These are phyloP conservation scores for Antitype chi DNA, from an alignment of 2,888 invertebrate species.

Conservation along the genomic window DNA sequence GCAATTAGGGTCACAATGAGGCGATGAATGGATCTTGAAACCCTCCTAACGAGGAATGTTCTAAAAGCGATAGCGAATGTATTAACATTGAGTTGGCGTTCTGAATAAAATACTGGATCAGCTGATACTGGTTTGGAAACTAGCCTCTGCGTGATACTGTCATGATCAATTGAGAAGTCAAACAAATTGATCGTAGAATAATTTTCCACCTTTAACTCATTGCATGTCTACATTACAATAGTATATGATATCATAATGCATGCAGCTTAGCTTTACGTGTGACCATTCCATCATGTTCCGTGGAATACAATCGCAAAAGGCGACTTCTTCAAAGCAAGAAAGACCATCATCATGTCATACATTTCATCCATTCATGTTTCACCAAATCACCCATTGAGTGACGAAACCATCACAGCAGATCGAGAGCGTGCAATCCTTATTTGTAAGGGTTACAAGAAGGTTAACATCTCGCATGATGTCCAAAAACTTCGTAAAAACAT, in stretches of 20 bases:
- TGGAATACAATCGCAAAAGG: conserved; percentile 8
- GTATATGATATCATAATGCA: conserved; percentile 22
- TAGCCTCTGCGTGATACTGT: neutral
- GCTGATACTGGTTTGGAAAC: neutral
- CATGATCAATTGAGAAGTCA: too few species aligned
- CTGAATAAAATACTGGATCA: neutral
- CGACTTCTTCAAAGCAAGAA: neutral
- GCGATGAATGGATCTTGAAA: conserved; percentile 11
- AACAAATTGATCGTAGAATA: neutral
- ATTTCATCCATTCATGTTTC: conserved; percentile 22
- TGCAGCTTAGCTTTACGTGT: conserved; percentile 32
- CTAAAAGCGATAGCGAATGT: neutral
- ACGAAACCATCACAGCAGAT: too few species aligned
- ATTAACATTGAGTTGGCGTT: neutral
- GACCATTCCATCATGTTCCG: neutral
- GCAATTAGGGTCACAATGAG: conserved; percentile 11
- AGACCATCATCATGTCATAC: neutral
- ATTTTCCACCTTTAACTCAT: neutral
- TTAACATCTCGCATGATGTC: neutral
- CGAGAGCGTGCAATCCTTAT: neutral
- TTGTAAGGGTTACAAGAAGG: neutral
- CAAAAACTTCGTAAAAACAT: conserved; percentile 1
- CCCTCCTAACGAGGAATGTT: conserved; percentile 19
- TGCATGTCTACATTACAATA: conserved; percentile 25
- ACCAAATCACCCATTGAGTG: neutral